These are phyloP conservation scores for Dermolepida albohirtum DNA, from an alignment of 2,888 invertebrate genomes.

Conservation along the genomic window DNA sequence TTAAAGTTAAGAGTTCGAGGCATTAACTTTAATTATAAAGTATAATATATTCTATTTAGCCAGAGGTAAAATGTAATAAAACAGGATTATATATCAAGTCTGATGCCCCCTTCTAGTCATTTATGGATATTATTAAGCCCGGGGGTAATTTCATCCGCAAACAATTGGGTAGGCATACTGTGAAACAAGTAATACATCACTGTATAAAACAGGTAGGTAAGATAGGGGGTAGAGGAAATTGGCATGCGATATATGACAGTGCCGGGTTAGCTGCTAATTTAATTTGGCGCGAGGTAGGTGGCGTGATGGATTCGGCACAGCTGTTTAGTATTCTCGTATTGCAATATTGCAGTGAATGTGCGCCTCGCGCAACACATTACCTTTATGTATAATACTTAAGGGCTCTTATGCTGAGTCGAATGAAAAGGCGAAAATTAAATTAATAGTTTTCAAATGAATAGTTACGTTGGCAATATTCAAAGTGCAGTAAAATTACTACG, in stretches of 20 bases:
- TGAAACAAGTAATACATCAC: constrained; percentile 44
- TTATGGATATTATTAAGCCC: constrained; percentile 44
- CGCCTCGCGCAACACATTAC: background rate
- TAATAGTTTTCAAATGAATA: too few relatives aligned
- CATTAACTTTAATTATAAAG: constrained; percentile 34
- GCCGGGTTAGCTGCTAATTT: constrained; percentile 58
- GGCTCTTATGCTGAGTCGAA: background rate
- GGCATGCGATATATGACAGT: constrained; percentile 60
- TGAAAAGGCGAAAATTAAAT: background rate
- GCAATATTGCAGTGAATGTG: constrained; percentile 25
- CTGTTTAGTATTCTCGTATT: constrained; percentile 51
- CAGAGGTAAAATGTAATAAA: constrained; percentile 37
- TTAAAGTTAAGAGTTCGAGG: constrained; percentile 30
- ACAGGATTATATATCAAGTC: constrained; percentile 41
- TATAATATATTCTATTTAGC: constrained; percentile 38
- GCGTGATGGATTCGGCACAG: constrained; percentile 57
- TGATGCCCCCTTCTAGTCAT: constrained; percentile 31
- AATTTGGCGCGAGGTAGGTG: constrained; percentile 57
- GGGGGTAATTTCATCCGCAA: constrained; percentile 42
- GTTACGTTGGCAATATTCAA: too few relatives aligned
- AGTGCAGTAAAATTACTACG: background rate
- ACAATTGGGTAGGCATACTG: constrained; percentile 41
- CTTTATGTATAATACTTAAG: constrained; percentile 1
- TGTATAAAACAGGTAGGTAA: constrained; percentile 43
- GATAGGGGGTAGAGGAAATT: constrained; percentile 54